Evolutionary conservation across 2,113 vertebrate genomes (phyloP).

Genomic region (Pyxicephalus adspersus): DNA sequence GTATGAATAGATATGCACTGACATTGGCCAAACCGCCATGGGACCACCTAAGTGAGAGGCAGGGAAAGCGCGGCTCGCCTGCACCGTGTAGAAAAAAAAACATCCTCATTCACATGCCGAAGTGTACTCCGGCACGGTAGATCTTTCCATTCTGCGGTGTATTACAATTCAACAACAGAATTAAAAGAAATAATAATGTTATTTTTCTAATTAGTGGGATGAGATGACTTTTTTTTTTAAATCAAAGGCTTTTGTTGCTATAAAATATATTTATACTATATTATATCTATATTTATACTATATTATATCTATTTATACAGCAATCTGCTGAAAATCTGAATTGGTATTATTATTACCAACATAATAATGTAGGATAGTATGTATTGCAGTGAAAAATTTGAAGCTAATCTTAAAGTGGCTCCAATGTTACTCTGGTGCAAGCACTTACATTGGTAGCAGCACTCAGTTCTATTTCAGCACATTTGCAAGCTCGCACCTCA

Average conservation of each 20-base stretch:
- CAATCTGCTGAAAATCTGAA: too few relatives aligned
- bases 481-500: too few relatives aligned
- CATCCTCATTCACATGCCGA: conserved; percentile 73
- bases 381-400: too few relatives aligned
- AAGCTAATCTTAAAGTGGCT: too few relatives aligned
- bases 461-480: too few relatives aligned
- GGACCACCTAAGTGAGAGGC: conserved; percentile 57
- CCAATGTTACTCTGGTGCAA: too few relatives aligned
- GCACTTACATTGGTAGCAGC: too few relatives aligned
- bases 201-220: neutral
- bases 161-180: neutral
- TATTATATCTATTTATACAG: neutral
- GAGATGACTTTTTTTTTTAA: neutral
- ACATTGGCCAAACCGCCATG: conserved; percentile 51
- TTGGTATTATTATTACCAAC: too few relatives aligned
- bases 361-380: too few relatives aligned
- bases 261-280: conserved; percentile 56
- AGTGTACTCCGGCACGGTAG: conserved; percentile 55
- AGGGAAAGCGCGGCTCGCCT: conserved; percentile 61
- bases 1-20: conserved; percentile 63
- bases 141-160: neutral
- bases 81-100: conserved; percentile 68
- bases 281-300: conserved; percentile 3
- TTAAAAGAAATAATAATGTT: neutral
- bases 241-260: conserved; percentile 62